Evolutionary conservation across 1,140 invertebrate genomes (phyloP).

Genomic region (Pinna nobilis): DNA sequence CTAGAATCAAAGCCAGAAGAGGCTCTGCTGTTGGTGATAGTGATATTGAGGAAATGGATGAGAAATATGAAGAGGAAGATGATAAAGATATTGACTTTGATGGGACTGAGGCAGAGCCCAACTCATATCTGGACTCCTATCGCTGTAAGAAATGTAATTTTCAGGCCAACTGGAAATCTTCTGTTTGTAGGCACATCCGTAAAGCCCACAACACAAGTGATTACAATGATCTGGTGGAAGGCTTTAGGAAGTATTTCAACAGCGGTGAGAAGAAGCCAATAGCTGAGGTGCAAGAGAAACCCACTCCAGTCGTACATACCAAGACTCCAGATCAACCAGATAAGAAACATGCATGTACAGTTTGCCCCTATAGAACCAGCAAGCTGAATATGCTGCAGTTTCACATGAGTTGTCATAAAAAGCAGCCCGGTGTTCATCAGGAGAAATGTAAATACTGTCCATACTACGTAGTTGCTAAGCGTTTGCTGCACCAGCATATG

Average conservation of each 20-base stretch:
- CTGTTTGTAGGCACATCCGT: constrained; percentile 54
- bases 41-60: background rate
- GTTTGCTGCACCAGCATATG: constrained; percentile 73
- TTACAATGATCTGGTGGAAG: constrained; percentile 29
- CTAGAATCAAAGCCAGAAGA: constrained; percentile 32
- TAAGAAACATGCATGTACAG: constrained; percentile 77
- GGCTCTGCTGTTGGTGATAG: background rate
- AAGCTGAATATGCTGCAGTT: constrained; percentile 81
- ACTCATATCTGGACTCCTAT: constrained; percentile 38
- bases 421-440: constrained; percentile 79
- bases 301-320: constrained; percentile 21
- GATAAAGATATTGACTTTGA: constrained; percentile 31
- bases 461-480: constrained; percentile 81
- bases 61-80: constrained; percentile 17
- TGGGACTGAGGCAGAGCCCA: constrained; percentile 21
- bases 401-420: constrained; percentile 84
- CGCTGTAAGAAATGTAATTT: constrained; percentile 63
- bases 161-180: constrained; percentile 53
- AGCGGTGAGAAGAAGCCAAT: constrained; percentile 5
- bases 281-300: background rate
- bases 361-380: constrained; percentile 84
- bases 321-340: background rate
- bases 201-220: constrained; percentile 51
- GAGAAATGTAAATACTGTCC: constrained; percentile 89
- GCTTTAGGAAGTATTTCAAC: constrained; percentile 23